Base-by-base conservation (phyloP, 2,888 invertebrate genomes). In the Agrypnus murinus region DNA sequence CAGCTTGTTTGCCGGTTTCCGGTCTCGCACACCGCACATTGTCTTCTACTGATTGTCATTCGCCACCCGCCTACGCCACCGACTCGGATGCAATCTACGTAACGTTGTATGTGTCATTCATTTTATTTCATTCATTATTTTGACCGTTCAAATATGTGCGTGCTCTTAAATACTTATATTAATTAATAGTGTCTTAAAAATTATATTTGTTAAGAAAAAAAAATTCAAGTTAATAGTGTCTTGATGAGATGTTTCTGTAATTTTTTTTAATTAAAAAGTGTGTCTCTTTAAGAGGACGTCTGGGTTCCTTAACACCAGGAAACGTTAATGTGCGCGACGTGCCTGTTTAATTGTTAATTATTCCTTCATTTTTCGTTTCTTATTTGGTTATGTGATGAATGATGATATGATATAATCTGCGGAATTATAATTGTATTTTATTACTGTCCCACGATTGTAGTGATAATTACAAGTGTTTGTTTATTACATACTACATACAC, bases 1-100 rank as follows among this genome's bases (percentile, higher is more conserved):
- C 71, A 71, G 71, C 71, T 71, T 36, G 71, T 71, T 25, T 71
- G 67, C 46, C 48, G 36, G 58, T 67, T 67, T 71, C 71, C 71
- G 71, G 71, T 38, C 64, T 64, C 46, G 62, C 53, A 48, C 63
- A 55, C 19, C 15, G 43, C 63, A n/a, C n/a, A 66, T 71, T 66
- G 71, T 66, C 40, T 25, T 66, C 36, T 50, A 38, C 66, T 57
- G 55, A 65, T 60, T 67, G 59, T 59, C 48, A 66, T 59, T 66
- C 59, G 66, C 59, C 60, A 50, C 62, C 59, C 58, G 60, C 65
- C 59, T 40, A 59, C 69, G 17, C 66, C 38, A 43, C 45, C 40
- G 34, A n/a, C n/a, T n/a, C 38, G 32, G 50, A 48, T 50, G 58
- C 50, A 57, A 46, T 65, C 36, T 9, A 34, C 46, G 40, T 25